phyloP scores from a whole-genome alignment of 1,140 invertebrate species.

The Magallana gigas region DNA sequence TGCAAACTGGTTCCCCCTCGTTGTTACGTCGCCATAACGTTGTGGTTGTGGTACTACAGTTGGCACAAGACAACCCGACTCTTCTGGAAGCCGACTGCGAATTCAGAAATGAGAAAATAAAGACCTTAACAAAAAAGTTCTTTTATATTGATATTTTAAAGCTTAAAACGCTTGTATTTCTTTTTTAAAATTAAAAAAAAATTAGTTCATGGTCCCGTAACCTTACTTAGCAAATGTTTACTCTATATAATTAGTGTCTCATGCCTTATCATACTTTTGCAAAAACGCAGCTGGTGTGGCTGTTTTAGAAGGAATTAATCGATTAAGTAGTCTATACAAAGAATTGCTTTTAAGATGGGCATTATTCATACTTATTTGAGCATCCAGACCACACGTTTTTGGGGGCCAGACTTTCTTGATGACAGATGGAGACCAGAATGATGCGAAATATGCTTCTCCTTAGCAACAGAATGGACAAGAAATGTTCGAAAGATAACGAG shows the following conservation, averaged over 20 bases:
- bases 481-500: background rate
- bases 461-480: background rate
- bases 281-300: background rate
- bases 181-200: background rate
- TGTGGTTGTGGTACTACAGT: slow-evolving; percentile 95
- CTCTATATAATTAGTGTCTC: background rate
- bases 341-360: slow-evolving; percentile 16
- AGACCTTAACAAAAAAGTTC: background rate
- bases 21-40: slow-evolving; percentile 97
- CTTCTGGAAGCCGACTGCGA: slow-evolving; percentile 69
- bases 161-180: too few relatives aligned
- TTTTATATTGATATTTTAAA: background rate
- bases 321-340: slow-evolving; percentile 28
- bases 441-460: background rate
- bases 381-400: background rate
- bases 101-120: background rate
- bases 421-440: background rate
- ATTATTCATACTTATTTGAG: slow-evolving; percentile 5
- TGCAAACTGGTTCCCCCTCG: slow-evolving; percentile 97
- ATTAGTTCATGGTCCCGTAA: background rate
- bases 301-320: background rate
- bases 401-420: background rate
- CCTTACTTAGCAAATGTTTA: background rate
- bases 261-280: slow-evolving; percentile 23
- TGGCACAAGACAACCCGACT: slow-evolving; percentile 93